Conservation (phyloP, 2,888 invertebrate species). For the Apodemia duryi region DNA sequence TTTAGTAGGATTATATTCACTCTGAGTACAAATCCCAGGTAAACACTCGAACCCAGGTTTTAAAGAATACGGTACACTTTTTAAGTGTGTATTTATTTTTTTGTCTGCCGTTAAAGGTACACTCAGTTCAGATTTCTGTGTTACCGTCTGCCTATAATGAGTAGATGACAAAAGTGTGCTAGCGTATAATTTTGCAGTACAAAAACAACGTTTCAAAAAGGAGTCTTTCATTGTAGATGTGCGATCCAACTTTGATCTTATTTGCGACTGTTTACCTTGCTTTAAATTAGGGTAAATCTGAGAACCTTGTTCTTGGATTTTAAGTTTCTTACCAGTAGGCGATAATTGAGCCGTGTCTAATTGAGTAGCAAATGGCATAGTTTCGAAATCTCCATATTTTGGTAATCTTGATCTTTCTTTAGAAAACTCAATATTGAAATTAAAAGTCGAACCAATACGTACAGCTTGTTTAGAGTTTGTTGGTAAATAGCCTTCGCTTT, state of each 20-base stretch:
- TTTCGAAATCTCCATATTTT: background rate
- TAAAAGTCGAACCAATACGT: slow-evolving; percentile 34
- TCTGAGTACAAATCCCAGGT: slow-evolving; percentile 38
- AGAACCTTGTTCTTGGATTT: background rate
- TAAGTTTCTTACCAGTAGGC: too few species aligned
- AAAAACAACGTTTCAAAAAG: slow-evolving; percentile 13
- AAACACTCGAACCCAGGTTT: background rate
- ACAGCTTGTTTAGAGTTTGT: slow-evolving; percentile 25
- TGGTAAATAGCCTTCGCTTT: background rate
- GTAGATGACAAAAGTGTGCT: background rate
- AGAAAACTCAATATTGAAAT: slow-evolving; percentile 34
- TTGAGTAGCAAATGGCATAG: too few species aligned
- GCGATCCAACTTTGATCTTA: background rate
- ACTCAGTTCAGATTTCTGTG: background rate
- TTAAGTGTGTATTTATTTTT: slow-evolving; percentile 6
- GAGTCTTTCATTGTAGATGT: background rate
- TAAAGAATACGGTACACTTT: background rate
- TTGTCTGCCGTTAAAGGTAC: background rate
- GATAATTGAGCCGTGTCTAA: too few species aligned
- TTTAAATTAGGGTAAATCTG: background rate
- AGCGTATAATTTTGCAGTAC: background rate
- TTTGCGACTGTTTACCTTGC: background rate
- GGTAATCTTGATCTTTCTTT: slow-evolving; percentile 24
- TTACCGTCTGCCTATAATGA: background rate
- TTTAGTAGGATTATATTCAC: slow-evolving; percentile 38